Percentiles rank a stretch among this genome's conserved stretches.
Evolutionary conservation across 1,140 invertebrate species (phyloP).

Genomic region (Calosoma granatense): DNA sequence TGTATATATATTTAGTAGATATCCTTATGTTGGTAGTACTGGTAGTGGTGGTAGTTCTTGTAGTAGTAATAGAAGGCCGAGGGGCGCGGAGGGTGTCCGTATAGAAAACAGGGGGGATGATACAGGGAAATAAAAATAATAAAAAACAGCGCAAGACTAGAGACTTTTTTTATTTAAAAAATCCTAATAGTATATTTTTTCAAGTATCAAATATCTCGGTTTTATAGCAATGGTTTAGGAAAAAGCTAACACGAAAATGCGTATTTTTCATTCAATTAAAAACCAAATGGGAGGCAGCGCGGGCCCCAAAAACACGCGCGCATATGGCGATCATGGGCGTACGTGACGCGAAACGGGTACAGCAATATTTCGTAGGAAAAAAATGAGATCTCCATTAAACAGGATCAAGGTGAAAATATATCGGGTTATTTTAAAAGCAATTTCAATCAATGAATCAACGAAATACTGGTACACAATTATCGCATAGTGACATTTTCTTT

Average conservation of each 20-base stretch:
- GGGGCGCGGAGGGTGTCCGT: no score
- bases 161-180: constrained; percentile 33
- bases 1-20: no score
- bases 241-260: constrained; percentile 16
- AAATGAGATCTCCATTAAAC: background rate
- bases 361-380: background rate
- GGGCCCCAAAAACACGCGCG: background rate
- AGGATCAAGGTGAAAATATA: background rate
- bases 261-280: background rate
- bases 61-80: no score
- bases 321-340: background rate
- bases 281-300: no score
- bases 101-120: constrained; percentile 13
- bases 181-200: constrained; percentile 27
- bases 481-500: constrained; percentile 9
- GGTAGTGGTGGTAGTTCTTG: background rate
- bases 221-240: constrained; percentile 27
- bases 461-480: background rate
- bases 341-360: background rate
- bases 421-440: constrained; percentile 6
- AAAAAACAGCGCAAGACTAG: constrained; percentile 32
- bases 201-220: constrained; percentile 29
- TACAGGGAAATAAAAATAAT: constrained; percentile 18
- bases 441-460: background rate
- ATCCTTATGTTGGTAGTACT: constrained; percentile 19